phyloP scores from a whole-genome alignment of 2,113 vertebrate genomes.

The Theropithecus gelada region DNA sequence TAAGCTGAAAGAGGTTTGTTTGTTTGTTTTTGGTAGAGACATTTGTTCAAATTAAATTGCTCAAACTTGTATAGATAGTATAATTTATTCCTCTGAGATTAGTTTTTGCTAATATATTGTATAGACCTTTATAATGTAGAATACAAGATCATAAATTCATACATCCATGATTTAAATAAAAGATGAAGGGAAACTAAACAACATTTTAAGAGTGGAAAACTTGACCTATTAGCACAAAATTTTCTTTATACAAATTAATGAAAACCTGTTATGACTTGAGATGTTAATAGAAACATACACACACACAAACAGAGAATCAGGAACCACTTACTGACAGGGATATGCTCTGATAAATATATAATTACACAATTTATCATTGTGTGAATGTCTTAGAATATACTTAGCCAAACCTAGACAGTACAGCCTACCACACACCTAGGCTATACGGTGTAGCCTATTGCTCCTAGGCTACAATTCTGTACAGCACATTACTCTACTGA shows the following conservation, averaged over 20 bases:
- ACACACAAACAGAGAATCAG: background rate
- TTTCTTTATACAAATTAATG: background rate
- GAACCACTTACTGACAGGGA: background rate
- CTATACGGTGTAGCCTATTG: fast-evolving
- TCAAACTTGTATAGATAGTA: background rate
- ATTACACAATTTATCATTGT: background rate
- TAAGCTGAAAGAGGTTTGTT: background rate
- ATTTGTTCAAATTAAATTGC: background rate
- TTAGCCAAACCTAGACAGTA: background rate
- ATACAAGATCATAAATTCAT: background rate
- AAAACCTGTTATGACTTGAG: background rate
- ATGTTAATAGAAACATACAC: background rate
- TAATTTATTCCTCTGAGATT: background rate
- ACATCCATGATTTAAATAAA: background rate
- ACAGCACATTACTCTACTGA: background rate
- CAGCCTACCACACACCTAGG: background rate
- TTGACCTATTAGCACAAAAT: background rate
- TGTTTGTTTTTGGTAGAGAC: background rate
- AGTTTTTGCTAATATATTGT: background rate
- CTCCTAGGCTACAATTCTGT: background rate
- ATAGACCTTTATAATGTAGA: background rate
- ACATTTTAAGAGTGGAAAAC: background rate
- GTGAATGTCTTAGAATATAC: background rate
- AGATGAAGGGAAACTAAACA: background rate
- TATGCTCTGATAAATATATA: background rate